Percentiles rank a stretch among this genome's conserved stretches.
Evolutionary conservation across 2,888 invertebrate genomes (phyloP).

Genomic region (Taphrorychus bicolor): DNA sequence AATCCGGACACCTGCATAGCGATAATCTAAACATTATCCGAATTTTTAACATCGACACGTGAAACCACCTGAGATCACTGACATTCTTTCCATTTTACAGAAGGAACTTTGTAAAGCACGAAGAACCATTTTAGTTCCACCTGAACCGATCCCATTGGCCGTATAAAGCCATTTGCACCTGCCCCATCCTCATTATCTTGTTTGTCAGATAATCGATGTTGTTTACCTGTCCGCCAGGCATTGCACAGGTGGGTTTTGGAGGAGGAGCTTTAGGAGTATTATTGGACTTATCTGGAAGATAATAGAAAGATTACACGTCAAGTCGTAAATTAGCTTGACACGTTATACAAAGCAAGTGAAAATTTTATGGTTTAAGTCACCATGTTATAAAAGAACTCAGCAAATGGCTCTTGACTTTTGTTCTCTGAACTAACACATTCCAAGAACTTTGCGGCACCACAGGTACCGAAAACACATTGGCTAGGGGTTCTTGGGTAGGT

Average conservation of each 20-base stretch:
- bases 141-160: too few species aligned
- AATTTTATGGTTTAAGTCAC: too few species aligned
- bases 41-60: too few species aligned
- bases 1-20: slow-evolving; percentile 2
- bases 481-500: background rate
- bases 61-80: too few species aligned
- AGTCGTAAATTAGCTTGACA: too few species aligned
- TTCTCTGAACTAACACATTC: slow-evolving; percentile 2
- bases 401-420: background rate
- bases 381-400: too few species aligned
- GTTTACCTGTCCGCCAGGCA: slow-evolving; percentile 32
- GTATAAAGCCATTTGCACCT: slow-evolving; percentile 18
- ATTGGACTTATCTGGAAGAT: too few species aligned
- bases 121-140: too few species aligned
- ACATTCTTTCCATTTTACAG: too few species aligned
- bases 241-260: slow-evolving; percentile 23
- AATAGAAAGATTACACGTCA: too few species aligned
- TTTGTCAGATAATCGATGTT: slow-evolving; percentile 32
- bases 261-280: slow-evolving; percentile 34
- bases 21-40: slow-evolving; percentile 4
- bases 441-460: slow-evolving; percentile 5
- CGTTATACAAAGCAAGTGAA: too few species aligned
- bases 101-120: too few species aligned
- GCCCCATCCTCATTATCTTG: slow-evolving; percentile 15
- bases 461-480: slow-evolving; percentile 4